Base-by-base conservation (phyloP, 2,113 vertebrate species). In the Chlamydotis undulata region DNA sequence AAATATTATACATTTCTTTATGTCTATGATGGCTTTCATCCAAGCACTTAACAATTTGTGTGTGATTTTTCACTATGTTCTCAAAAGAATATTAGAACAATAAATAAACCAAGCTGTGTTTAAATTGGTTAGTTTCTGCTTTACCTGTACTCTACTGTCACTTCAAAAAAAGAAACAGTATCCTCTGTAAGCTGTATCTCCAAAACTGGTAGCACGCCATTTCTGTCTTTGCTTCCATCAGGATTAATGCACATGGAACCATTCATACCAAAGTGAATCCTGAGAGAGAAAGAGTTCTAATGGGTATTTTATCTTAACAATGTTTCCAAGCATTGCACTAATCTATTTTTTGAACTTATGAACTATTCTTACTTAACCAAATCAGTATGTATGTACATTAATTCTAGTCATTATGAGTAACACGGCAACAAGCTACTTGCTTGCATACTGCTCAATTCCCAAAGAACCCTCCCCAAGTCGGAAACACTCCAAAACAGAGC, bases 251-350 rank as follows among this genome's bases (percentile, higher is more conserved):
- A 33, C 97, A 99, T 91, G n/a, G 98, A 99, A 74, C 99, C 99
- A 6, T 99, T 99, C 99, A 99, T 99, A 57, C 99, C 99, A 15
- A 99, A 99, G 97, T 99, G 99, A 96, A 99, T 97, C 97, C 99
- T 99, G 4, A 16, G 92, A 96, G 28, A 96, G 71, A 96, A 93
- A 89, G 35, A 92, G 45, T 64, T 91, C 47, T 96, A 43, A 79
- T 9, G 22, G 12, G 35, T 75, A 80, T 43, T 95, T 78, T 64
- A 88, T 52, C 29, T 81, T 74, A 70, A 71, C 22, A n/a, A 7
- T 16, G 5, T 47, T 86, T 84, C 35, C 60, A 83, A 84, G 12
- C 55, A 63, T 71, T 50, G 73, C 18, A 82, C 1, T 21, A 75
- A 19, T 22, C 21, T 78, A 63, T 75, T 92, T 83, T 43, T 70